Evolutionary conservation across 2,888 invertebrate species (phyloP), one percentile per base, ranked within the genome.

Genomic region (Agrotis ipsilon): DNA sequence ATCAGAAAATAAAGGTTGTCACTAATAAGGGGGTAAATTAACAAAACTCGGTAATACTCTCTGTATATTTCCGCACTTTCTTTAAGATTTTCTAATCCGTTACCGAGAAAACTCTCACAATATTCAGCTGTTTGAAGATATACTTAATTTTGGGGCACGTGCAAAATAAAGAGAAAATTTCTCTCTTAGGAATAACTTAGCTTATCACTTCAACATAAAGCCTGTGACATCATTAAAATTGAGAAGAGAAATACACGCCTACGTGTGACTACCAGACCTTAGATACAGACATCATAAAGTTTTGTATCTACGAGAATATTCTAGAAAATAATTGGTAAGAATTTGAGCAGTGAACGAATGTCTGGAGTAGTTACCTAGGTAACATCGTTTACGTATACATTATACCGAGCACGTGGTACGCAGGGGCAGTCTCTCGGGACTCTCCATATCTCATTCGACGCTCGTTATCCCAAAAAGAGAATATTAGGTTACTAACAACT

Each of bases 381-480:
- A 52, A 60, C 45, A 58, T 27, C 45, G 55, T 73, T 49, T 46
- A 19, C 80, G 52, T 49, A 32, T 49, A n/a, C n/a, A n/a, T n/a
- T n/a, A 57, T 57, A 63, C 39, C 52, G 49, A 43, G 80, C 49
- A 66, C 74, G 80, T 75, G 68, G 24, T 60, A 60, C 55, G 46
- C 32, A 14, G 24, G 19, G n/a, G n/a, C 19, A 49, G 60, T 27
- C 77, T 52, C 80, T n/a, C 7, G 55, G 63, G 77, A 49, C 55
- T 48, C 48, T 49, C 46, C 52, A 80, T 57, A 54, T 68, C 75
- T 68, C 61, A 64, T 80, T 68, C 51, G 60, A 45, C n/a, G 63
- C 75, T 77, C 77, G 80, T 77, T 77, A 77, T 80, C 80, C 75
- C 60, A 68, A 74, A 78, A 72, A 59, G 59, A 48, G 62, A 49